phyloP scores from a whole-genome alignment of 2,113 vertebrate genomes.

The Tricholaema leucomelas region DNA sequence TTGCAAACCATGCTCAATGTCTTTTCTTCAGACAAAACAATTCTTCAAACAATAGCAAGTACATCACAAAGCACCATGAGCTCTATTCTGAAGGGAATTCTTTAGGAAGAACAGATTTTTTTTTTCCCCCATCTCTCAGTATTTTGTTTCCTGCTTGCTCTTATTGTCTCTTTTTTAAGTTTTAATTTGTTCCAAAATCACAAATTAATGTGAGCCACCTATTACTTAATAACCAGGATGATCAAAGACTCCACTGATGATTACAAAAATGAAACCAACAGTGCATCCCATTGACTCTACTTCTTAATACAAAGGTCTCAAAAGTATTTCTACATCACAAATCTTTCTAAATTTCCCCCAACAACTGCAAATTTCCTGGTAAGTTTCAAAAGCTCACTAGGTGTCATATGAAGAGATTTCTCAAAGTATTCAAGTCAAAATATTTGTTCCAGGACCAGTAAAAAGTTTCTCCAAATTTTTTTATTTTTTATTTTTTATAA shows the following conservation, averaged over 20 bases:
- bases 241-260: constrained; percentile 84
- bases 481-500: constrained; percentile 86
- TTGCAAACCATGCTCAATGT: constrained; percentile 77
- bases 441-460: constrained; percentile 99
- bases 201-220: constrained; percentile 84
- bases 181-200: constrained; percentile 85
- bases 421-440: constrained; percentile 99
- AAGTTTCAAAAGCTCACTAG: constrained; percentile 99
- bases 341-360: constrained; percentile 88
- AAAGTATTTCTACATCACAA: constrained; percentile 91
- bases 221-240: constrained; percentile 84
- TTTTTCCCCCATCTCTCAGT: constrained; percentile 75
- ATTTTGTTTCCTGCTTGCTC: constrained; percentile 85
- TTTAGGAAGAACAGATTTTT: constrained; percentile 96
- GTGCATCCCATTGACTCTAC: constrained; percentile 82
- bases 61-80: constrained; percentile 95
- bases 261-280: constrained; percentile 93
- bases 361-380: constrained; percentile 92
- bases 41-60: constrained; percentile 91
- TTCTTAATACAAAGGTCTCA: constrained; percentile 92
- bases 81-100: constrained; percentile 92
- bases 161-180: constrained; percentile 71
- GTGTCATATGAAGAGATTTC: constrained; percentile 99
- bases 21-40: constrained; percentile 89
- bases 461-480: constrained; percentile 99